Conservation (phyloP, 2,888 invertebrate genomes). For the Sipunculus nudus region DNA sequence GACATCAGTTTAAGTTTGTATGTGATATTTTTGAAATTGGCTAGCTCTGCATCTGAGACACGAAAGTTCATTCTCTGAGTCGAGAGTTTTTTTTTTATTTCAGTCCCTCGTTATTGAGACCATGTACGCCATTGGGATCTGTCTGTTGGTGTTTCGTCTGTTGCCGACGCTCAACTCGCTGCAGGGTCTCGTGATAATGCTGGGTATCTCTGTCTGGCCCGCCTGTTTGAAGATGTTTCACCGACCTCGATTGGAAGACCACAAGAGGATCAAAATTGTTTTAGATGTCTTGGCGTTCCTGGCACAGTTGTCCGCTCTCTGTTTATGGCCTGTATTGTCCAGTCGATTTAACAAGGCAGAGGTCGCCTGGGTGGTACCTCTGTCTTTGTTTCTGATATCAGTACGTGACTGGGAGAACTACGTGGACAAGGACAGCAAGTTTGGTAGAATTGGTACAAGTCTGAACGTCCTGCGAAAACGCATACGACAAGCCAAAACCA, state of each 20-base stretch:
- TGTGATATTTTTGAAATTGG: too few relatives aligned
- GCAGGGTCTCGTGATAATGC: background rate
- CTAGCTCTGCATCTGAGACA: too few relatives aligned
- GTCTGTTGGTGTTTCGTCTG: conserved; percentile 1
- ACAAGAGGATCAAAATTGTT: background rate
- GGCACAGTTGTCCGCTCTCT: background rate
- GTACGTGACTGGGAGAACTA: conserved; percentile 14
- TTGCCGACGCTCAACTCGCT: conserved; percentile 2
- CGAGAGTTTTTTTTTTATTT: too few relatives aligned
- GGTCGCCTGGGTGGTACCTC: conserved; percentile 4
- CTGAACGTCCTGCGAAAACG: background rate
- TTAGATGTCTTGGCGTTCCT: background rate
- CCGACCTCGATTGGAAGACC: background rate
- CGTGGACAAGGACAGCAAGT: conserved; percentile 1
- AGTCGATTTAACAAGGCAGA: background rate
- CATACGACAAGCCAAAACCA: conserved; percentile 2
- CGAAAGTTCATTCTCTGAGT: too few relatives aligned
- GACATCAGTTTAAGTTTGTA: too few relatives aligned
- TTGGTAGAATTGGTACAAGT: background rate
- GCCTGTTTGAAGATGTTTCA: conserved; percentile 6
- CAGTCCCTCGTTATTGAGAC: conserved; percentile 10
- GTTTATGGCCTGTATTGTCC: background rate
- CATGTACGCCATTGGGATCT: conserved; percentile 1
- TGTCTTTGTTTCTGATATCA: conserved; percentile 15
- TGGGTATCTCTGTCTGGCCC: conserved; percentile 2